Evolutionary conservation across 2,113 vertebrate genomes (phyloP).

Genomic region (Anhinga rufa): DNA sequence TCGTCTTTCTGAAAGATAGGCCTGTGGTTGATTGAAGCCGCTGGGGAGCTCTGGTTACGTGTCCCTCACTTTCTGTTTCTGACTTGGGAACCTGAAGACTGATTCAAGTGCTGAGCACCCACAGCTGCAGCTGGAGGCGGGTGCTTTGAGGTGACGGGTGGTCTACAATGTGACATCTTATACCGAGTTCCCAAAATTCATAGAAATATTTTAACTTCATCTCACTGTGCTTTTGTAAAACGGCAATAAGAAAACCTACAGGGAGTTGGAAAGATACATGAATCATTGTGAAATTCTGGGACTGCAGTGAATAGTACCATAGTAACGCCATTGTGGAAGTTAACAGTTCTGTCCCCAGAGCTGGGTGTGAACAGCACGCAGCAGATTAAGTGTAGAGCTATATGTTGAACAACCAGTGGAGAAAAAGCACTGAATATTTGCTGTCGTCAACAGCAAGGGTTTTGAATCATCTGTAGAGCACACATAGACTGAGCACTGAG

Average conservation of each 20-base stretch:
- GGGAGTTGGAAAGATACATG: not conserved
- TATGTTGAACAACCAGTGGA: not conserved
- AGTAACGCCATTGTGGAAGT: not conserved
- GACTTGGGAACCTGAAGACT: not conserved
- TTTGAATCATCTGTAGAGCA: not conserved
- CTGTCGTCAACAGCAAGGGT: not conserved
- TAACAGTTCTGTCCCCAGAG: not conserved
- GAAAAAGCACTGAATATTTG: not conserved
- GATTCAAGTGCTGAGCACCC: not conserved
- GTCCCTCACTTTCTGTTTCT: not conserved
- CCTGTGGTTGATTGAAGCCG: not conserved
- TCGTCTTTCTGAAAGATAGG: not conserved
- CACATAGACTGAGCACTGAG: not conserved
- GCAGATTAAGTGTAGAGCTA: not conserved
- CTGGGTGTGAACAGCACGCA: not conserved
- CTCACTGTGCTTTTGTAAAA: not conserved
- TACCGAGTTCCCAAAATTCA: not conserved
- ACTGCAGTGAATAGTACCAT: not conserved
- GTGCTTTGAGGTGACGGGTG: not conserved
- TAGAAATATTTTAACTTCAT: not conserved
- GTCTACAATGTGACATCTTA: not conserved
- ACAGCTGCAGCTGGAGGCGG: not conserved
- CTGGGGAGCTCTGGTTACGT: not conserved
- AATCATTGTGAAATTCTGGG: not conserved
- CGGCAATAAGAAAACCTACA: not conserved